These are phyloP conservation scores for Macrobrachium nipponense DNA, from an alignment of 1,140 invertebrate genomes.

Conservation along the genomic window DNA sequence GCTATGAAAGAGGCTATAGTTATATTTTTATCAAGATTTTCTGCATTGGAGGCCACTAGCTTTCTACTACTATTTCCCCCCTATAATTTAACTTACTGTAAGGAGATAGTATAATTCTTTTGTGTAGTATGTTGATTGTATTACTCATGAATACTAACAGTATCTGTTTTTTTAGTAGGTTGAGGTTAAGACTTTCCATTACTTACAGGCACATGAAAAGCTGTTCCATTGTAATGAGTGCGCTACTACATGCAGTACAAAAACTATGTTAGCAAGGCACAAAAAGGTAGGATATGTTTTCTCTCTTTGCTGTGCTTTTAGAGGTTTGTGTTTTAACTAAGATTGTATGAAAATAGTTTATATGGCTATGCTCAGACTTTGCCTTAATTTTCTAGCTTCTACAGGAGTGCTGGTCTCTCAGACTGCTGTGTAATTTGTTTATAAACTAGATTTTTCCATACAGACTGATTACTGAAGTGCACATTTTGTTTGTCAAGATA, in stretches of 20 bases:
- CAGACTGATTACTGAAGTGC: too few species aligned
- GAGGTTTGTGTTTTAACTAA: neutral
- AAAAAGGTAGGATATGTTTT: conserved; percentile 33
- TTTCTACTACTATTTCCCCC: neutral
- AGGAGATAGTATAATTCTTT: neutral
- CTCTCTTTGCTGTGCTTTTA: neutral
- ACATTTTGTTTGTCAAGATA: too few species aligned
- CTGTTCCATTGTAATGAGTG: conserved; percentile 98
- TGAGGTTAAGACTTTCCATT: neutral
- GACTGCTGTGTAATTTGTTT: too few species aligned
- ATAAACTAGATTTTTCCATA: too few species aligned
- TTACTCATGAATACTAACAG: neutral
- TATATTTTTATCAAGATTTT: neutral
- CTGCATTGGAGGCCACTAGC: neutral
- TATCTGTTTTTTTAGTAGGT: neutral
- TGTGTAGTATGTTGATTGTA: neutral
- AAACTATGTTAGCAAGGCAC: conserved; percentile 47
- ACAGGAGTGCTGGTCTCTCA: too few species aligned
- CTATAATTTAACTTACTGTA: neutral
- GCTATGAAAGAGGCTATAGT: neutral
- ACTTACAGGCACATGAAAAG: conserved; percentile 96
- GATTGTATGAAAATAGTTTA: neutral
- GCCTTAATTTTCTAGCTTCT: too few species aligned
- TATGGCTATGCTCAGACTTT: neutral
- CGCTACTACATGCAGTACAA: conserved; percentile 55